A percentile compares a stretch with the other conserved stretches of the same genome.
phyloP scores from a whole-genome alignment of 2,113 vertebrate species.

The Mirounga angustirostris region DNA sequence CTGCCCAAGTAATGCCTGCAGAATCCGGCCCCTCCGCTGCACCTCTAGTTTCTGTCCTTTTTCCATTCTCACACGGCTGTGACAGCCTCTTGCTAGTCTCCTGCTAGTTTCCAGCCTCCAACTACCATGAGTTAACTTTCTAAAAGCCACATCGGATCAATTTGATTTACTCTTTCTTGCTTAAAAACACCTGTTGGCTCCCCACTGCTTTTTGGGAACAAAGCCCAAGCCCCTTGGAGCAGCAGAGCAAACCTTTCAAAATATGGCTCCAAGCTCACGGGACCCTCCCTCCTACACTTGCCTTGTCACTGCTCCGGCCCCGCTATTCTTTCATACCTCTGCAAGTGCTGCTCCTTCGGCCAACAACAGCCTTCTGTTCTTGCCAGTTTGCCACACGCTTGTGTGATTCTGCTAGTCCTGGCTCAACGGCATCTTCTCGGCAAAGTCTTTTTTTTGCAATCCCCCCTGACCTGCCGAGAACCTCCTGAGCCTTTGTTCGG shows the following conservation, averaged over 20 bases:
- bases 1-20: background rate
- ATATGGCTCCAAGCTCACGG: background rate
- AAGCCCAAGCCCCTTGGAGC: background rate
- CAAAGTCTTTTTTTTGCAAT: background rate
- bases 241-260: conserved; percentile 26
- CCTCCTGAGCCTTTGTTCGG: background rate
- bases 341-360: background rate
- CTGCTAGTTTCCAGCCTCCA: background rate
- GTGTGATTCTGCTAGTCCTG: background rate
- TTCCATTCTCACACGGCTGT: background rate
- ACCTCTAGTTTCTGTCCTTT: background rate
- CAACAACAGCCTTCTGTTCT: background rate
- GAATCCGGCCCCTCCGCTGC: background rate
- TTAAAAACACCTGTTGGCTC: background rate
- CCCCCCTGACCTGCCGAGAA: background rate
- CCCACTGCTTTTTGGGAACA: background rate
- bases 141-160: background rate
- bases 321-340: background rate
- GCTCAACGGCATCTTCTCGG: background rate
- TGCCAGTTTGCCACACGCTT: background rate
- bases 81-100: background rate
- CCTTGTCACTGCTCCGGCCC: background rate
- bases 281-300: background rate
- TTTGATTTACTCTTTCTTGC: background rate
- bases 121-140: background rate